Base-by-base conservation (phyloP, 2,797 vertebrate genomes). In the Neosalanx taihuensis region DNA sequence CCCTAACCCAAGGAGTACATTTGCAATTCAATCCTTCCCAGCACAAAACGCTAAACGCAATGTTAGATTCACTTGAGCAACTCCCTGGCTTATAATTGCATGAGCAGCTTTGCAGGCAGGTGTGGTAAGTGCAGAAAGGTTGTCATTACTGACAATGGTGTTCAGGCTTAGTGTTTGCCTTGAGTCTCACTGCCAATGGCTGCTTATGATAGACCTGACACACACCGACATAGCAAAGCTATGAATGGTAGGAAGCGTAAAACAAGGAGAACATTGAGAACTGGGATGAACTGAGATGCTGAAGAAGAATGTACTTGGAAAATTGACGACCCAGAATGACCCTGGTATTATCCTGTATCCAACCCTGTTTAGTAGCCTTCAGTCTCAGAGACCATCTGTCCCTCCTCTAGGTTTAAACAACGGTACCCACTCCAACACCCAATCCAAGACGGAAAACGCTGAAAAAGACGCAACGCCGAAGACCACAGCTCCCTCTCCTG, bases 401-500 rank as follows among this genome's bases (percentile, higher is more conserved):
- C n/a, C 35, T 30, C 64, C 67, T 76, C 31, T 51, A 93, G 93
- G 84, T 64, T 82, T 90, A 73, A 93, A 85, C 76, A 92, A 81
- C 78, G 77, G 85, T 74, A 93, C 74, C 59, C 90, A 83, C 71
- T 64, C 88, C 69, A 83, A 87, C 73, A 72, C 79, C 23, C 23
- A 26, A 26, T 26, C 23, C 69, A 90, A 85, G 70, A 66, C 70
- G 64, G 92, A 91, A 79, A 87, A 84, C 76, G 86, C 80, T 2
- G 64, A 30, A 18, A 91, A 88, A 71, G 92, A 93, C 90, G 90
- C 85, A 83, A 90, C 88, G 59, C 87, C 89, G 58, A 94, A 91
- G 88, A 90, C 91, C 71, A 90, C 92, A 49, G 90, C 91, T 67
- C 92, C 92, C 64, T 92, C 92, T 5, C 92, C 93, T 30, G 77